Percentiles rank a stretch among this genome's conserved stretches.
Conservation (phyloP, 2,113 vertebrate species). For the Choloepus hoffmanni region DNA sequence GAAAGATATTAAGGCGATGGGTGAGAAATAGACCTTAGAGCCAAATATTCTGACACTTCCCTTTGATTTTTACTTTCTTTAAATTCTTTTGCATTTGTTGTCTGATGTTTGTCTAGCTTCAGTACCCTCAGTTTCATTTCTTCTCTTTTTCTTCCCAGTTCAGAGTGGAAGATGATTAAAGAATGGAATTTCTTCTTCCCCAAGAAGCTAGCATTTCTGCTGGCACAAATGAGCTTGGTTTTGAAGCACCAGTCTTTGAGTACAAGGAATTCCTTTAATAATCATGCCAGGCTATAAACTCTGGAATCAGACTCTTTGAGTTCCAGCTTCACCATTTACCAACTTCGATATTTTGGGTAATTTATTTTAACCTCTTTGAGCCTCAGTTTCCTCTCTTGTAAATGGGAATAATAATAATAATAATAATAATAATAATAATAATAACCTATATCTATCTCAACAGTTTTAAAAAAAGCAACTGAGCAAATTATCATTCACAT, state of each 20-base stretch:
- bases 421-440: too few relatives aligned
- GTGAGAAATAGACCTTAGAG: not conserved
- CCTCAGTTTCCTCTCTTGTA: slow-evolving; percentile 35
- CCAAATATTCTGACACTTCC: slow-evolving; percentile 27
- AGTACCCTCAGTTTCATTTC: slow-evolving; percentile 45
- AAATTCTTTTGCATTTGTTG: slow-evolving; percentile 65
- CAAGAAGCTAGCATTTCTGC: slow-evolving; percentile 62
- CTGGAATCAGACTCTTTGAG: slow-evolving; percentile 46
- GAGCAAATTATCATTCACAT: not conserved
- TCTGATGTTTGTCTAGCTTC: not conserved
- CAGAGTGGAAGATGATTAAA: slow-evolving; percentile 73
- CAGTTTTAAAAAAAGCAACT: not conserved
- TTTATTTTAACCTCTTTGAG: slow-evolving; percentile 12
- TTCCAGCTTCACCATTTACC: slow-evolving; percentile 35
- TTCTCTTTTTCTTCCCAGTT: slow-evolving; percentile 63
- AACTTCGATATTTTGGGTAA: slow-evolving; percentile 39
- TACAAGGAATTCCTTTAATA: slow-evolving; percentile 69
- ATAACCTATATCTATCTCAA: not conserved
- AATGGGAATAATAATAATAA: not conserved
- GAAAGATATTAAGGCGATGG: slow-evolving; percentile 27
- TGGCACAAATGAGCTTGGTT: slow-evolving; percentile 64
- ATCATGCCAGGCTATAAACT: not conserved
- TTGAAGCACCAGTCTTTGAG: slow-evolving; percentile 56
- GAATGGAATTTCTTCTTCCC: slow-evolving; percentile 63
- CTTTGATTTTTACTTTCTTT: slow-evolving; percentile 66